Evolutionary conservation across 2,888 invertebrate species (phyloP), one percentile per base, ranked within the genome.

Genomic region (Agriopis leucophaearia): DNA sequence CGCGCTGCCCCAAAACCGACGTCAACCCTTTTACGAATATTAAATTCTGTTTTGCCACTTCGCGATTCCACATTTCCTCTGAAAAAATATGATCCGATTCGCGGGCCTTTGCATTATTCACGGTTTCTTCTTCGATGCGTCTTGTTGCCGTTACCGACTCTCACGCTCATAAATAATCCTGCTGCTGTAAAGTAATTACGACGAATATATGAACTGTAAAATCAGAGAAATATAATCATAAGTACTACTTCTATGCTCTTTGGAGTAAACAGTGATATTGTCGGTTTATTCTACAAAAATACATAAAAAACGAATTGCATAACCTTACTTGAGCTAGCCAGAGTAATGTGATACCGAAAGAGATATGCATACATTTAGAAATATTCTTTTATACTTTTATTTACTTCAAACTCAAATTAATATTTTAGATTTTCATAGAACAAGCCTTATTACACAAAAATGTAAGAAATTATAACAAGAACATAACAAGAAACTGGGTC

Each of bases 31-130:
- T 94, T 88, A 93, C 94, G 92, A 93, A 94, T 94, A 94, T 94
- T 93, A 94, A 93, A 94, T 93, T 93, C 91, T 93, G 93, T 94
- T 94, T 93, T 93, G 92, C 92, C 92, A 92, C 91, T 93, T 94
- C 87, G 88, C 90, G 88, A 90, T 87, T 92, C 88, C 87, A 90
- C 90, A 90, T 90, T 84, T 87, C 84, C 84, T 85, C 80, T 83
- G 85, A 88, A 69, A 90, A 91, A 88, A 88, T 88, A 87, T 88
- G 88, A 90, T 91, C 85, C 84, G 87, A 88, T 88, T 85, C 86
- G 83, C 86, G 84, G 81, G 82, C 81, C 82, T 87, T 85, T 88
- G 85, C 86, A 89, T 89, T 89, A 89, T 89, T 89, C 88, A 88
- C 88, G 81, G 84, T 87, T 88, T 86, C 68, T 64, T 81, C 80